Evolutionary conservation across 2,797 vertebrate species (phyloP).

Genomic region (Loriculus beryllinus): DNA sequence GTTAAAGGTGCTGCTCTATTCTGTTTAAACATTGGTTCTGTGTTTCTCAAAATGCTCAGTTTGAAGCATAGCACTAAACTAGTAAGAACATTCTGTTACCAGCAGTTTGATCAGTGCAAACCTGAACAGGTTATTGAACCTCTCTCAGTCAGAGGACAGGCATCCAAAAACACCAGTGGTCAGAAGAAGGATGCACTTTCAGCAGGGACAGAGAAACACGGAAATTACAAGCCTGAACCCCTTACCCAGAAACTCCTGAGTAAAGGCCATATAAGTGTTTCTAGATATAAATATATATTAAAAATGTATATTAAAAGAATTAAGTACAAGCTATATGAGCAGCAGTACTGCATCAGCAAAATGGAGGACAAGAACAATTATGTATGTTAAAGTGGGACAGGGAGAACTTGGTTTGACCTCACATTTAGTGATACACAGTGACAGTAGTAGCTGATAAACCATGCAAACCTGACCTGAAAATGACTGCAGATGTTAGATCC

Average conservation of each 20-base stretch:
- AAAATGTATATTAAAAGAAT: neutral
- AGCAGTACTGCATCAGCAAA: neutral
- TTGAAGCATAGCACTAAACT: neutral
- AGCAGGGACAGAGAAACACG: neutral
- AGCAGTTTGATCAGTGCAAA: neutral
- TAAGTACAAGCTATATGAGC: neutral
- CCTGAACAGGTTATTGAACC: neutral
- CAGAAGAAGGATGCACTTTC: neutral
- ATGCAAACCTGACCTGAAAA: neutral
- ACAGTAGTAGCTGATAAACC: neutral
- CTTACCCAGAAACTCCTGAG: neutral
- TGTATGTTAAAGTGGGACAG: neutral
- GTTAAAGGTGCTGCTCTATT: slow-evolving; percentile 84
- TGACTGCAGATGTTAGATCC: neutral
- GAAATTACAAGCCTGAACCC: neutral
- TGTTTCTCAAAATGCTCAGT: neutral
- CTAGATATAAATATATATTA: neutral
- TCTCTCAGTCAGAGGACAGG: neutral
- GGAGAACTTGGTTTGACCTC: neutral
- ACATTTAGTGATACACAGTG: neutral
- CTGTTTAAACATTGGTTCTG: neutral
- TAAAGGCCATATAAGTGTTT: neutral
- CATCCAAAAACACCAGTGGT: neutral
- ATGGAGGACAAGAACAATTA: neutral
- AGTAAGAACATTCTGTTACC: neutral